Percentiles rank a stretch among this genome's conserved stretches.
Conservation (phyloP, 2,797 vertebrate genomes). For the Liasis olivaceus region DNA sequence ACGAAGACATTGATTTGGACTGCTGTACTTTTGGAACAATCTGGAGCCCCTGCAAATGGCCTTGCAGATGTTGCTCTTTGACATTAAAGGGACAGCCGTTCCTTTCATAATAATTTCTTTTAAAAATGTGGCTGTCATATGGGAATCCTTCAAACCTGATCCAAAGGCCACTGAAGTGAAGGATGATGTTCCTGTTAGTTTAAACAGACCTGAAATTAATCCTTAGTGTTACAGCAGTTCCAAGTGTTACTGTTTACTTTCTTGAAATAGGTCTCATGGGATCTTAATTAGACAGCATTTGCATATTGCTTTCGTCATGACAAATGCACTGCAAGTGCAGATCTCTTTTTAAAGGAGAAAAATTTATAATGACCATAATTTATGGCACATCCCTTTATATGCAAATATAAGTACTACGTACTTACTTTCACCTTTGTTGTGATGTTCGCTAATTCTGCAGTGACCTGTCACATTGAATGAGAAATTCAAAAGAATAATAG, state of each 20-base stretch:
- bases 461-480: background rate
- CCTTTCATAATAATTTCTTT: constrained; percentile 59
- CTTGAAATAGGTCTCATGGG: constrained; percentile 22
- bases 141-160: constrained; percentile 35
- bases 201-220: constrained; percentile 21
- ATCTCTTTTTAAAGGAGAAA: background rate
- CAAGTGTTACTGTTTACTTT: background rate
- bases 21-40: constrained; percentile 52
- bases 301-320: background rate
- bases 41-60: constrained; percentile 51
- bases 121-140: constrained; percentile 60
- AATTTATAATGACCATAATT: background rate
- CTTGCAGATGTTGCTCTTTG: constrained; percentile 60
- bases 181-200: constrained; percentile 30
- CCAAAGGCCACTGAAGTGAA: constrained; percentile 28
- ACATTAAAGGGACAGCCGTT: constrained; percentile 63
- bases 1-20: constrained; percentile 57
- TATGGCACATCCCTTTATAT: background rate
- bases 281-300: background rate
- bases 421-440: background rate
- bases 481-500: background rate
- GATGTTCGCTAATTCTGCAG: background rate
- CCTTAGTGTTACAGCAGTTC: background rate
- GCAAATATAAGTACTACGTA: background rate
- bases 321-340: constrained; percentile 12